A percentile compares a stretch with the other conserved stretches of the same genome.
Conservation (phyloP, 2,888 invertebrate genomes). For the Andricus curvator region DNA sequence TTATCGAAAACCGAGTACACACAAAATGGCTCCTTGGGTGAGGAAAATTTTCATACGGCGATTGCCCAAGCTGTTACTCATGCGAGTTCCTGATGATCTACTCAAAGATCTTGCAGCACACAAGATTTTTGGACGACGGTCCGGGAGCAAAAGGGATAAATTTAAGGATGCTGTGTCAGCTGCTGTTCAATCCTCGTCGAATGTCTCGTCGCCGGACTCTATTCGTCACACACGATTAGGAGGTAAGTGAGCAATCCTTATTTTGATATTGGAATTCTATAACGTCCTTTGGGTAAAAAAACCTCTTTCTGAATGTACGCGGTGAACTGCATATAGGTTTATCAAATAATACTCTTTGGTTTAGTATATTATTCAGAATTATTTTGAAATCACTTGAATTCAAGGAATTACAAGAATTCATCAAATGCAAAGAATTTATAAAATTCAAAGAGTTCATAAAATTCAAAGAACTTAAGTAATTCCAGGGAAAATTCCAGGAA, state of each 20-base stretch:
- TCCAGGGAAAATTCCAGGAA: too few species aligned
- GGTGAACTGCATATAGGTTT: too few species aligned
- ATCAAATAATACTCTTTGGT: too few species aligned
- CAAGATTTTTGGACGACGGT: slow-evolving; percentile 85
- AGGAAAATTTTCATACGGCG: slow-evolving; percentile 91
- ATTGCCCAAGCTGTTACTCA: slow-evolving; percentile 90
- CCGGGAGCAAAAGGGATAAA: slow-evolving; percentile 79
- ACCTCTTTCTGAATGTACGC: too few species aligned
- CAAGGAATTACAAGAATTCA: too few species aligned
- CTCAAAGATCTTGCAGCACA: slow-evolving; percentile 89
- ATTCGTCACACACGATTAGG: slow-evolving; percentile 84
- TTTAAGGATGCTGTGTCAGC: slow-evolving; percentile 86
- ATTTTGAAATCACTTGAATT: too few species aligned
- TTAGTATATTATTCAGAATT: too few species aligned
- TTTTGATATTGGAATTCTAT: too few species aligned
- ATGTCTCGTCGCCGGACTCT: slow-evolving; percentile 89
- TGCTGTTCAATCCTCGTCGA: slow-evolving; percentile 83
- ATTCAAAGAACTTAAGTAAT: too few species aligned
- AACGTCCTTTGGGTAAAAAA: too few species aligned
- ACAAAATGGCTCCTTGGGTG: slow-evolving; percentile 97
- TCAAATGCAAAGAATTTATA: too few species aligned
- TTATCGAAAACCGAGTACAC: slow-evolving; percentile 96
- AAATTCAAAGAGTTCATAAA: too few species aligned
- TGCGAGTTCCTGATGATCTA: slow-evolving; percentile 93
- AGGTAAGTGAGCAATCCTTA: slow-evolving; percentile 68